Evolutionary conservation across 2,797 vertebrate species (phyloP).

Genomic region (Falco peregrinus): DNA sequence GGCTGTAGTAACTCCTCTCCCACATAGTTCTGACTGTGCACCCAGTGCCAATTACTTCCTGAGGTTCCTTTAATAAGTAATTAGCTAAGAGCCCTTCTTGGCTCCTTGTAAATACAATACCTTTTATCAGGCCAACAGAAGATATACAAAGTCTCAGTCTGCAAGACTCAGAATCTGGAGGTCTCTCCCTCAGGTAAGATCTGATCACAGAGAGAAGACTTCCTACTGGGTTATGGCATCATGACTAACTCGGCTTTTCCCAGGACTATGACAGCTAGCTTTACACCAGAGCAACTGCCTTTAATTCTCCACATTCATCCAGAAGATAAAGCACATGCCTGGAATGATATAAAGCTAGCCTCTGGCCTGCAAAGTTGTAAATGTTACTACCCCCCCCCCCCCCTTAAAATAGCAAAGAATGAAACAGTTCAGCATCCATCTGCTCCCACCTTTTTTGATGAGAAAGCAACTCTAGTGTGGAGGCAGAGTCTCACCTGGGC

Average conservation of each 20-base stretch:
- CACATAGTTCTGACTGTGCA: not conserved
- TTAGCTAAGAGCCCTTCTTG: not conserved
- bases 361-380: not conserved
- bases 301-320: not conserved
- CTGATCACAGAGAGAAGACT: not conserved
- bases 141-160: not conserved
- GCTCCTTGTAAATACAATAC: not conserved
- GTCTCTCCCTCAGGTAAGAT: conserved; percentile 32
- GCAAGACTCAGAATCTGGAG: not conserved
- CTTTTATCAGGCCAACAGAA: conserved; percentile 6
- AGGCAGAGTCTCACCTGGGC: not conserved
- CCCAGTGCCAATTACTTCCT: not conserved
- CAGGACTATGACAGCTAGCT: not conserved
- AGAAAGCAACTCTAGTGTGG: not conserved
- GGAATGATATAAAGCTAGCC: not conserved
- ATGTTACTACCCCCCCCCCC: not conserved
- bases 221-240: not conserved
- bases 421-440: not conserved
- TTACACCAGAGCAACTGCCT: not conserved
- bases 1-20: not conserved
- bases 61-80: not conserved
- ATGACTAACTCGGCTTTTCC: not conserved
- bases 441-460: not conserved
- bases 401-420: not conserved
- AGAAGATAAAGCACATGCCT: not conserved